A percentile compares a stretch with the other conserved stretches of the same genome.
Evolutionary conservation across 2,888 invertebrate species (phyloP).

Genomic region (Drosophila antonietae): DNA sequence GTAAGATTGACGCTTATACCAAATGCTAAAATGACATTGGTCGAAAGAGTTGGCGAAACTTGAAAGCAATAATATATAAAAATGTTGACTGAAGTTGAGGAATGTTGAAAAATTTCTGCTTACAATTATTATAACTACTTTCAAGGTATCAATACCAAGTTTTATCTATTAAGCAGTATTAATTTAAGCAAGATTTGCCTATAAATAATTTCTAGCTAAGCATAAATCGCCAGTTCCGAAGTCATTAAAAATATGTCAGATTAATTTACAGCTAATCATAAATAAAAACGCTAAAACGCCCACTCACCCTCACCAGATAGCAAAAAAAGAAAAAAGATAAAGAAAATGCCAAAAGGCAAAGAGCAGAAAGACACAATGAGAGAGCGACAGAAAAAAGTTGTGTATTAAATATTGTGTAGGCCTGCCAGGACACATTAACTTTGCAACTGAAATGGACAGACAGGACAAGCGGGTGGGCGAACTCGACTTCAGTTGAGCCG

Average conservation of each 20-base stretch:
- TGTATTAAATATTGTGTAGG: constrained; percentile 55
- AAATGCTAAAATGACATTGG: constrained; percentile 7
- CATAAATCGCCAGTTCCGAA: constrained; percentile 13
- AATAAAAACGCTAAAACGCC: constrained; percentile 28
- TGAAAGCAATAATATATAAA: constrained; percentile 1
- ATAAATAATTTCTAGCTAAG: too few species aligned
- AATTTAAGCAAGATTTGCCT: not conserved
- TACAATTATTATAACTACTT: too few species aligned
- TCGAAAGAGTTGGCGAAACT: not conserved
- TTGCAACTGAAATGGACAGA: constrained; percentile 54
- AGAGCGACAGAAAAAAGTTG: constrained; percentile 14
- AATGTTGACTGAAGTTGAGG: not conserved
- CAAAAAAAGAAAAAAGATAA: constrained; percentile 30
- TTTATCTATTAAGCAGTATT: not conserved
- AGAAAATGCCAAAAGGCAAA: constrained; percentile 38
- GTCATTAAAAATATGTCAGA: constrained; percentile 42
- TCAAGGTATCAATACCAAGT: not conserved
- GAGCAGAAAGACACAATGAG: constrained; percentile 7
- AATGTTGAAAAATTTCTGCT: not conserved
- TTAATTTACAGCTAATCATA: constrained; percentile 52
- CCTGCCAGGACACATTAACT: constrained; percentile 61
- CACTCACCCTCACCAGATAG: not conserved
- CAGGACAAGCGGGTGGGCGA: constrained; percentile 37
- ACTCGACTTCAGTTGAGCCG: constrained; percentile 42
- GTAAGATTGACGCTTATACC: constrained; percentile 27